Evolutionary conservation across 2,113 vertebrate genomes (phyloP).

Genomic region (Catharus fuscescens): DNA sequence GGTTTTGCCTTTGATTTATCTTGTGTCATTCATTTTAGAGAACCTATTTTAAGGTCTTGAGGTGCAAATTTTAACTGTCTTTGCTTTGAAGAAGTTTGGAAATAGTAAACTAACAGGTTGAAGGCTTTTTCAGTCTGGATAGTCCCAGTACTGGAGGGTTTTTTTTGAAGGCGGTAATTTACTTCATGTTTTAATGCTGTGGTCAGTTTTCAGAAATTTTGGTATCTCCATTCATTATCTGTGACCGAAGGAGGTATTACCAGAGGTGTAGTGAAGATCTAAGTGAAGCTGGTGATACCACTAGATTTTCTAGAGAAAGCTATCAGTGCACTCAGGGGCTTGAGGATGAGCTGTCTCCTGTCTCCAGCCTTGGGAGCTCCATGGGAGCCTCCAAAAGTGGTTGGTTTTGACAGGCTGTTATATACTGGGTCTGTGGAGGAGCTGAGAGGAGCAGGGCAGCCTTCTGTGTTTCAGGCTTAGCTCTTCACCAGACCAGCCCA

Average conservation of each 20-base stretch:
- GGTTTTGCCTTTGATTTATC: background rate
- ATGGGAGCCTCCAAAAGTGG: background rate
- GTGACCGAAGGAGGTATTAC: background rate
- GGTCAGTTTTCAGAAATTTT: background rate
- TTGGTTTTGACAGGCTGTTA: background rate
- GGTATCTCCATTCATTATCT: background rate
- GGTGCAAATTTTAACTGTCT: background rate
- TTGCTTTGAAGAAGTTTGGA: background rate
- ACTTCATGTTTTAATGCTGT: background rate
- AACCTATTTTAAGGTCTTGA: background rate
- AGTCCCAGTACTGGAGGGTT: background rate
- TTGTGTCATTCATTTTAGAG: background rate
- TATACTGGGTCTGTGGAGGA: background rate
- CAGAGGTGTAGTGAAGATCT: background rate
- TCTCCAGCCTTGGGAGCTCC: background rate
- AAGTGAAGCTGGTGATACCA: background rate
- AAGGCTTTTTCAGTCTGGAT: background rate
- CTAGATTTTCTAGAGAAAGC: background rate
- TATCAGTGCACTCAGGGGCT: accelerated
- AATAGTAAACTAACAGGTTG: background rate
- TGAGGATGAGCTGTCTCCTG: background rate
- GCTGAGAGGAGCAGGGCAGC: background rate
- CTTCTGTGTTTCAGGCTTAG: background rate
- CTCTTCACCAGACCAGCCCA: background rate
- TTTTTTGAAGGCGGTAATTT: background rate